Evolutionary conservation across 1,140 invertebrate species (phyloP), one percentile per base, ranked within the genome.

Genomic region (Orius laevigatus): DNA sequence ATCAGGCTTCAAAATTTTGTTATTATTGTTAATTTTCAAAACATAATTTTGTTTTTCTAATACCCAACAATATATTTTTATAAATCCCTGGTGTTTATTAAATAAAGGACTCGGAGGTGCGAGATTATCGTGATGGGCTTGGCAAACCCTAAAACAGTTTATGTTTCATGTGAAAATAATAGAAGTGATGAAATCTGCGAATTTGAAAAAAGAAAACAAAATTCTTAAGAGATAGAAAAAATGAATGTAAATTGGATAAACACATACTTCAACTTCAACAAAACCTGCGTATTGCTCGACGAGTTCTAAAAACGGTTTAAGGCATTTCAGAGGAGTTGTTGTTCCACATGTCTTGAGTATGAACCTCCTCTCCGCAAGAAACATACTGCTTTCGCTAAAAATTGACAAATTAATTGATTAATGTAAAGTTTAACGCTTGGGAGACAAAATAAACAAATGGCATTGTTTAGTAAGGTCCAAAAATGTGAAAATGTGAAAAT

Each of bases 291-390:
- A 80, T 54, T 85, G 72, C 54, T 83, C 75, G 0, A 92, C 92
- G 48, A 98, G 67, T 47, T 84, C 65, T 47, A 98, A 68, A 49
- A 98, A 70, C 2, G 78, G 75, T 58, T 84, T 78, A 54, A 99
- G 69, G 62, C 93, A 95, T 50, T 85, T 74, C 41, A 99, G 71
- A n/a, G 94, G 83, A 25, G 91, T 96, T 12, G 94, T 99, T 1
- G 86, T 93, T 12, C 95, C 95, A 69, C 95, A 99, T 1, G 95
- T 98, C 67, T 99, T 99, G 58, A 99, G 68, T 57, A 99, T 98
- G 66, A 95, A 86, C 16, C 92, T 76, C 18, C 83, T 72, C 55
- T 86, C 81, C 2, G 90, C 89, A 42, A 98, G 79, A 71, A 98
- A 98, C 88, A 98, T 89, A 64, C 89, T 95, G 73, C 91, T 96